Percentiles rank a stretch among this genome's conserved stretches.
phyloP scores from a whole-genome alignment of 1,140 invertebrate genomes.

The Caerostris darwini region DNA sequence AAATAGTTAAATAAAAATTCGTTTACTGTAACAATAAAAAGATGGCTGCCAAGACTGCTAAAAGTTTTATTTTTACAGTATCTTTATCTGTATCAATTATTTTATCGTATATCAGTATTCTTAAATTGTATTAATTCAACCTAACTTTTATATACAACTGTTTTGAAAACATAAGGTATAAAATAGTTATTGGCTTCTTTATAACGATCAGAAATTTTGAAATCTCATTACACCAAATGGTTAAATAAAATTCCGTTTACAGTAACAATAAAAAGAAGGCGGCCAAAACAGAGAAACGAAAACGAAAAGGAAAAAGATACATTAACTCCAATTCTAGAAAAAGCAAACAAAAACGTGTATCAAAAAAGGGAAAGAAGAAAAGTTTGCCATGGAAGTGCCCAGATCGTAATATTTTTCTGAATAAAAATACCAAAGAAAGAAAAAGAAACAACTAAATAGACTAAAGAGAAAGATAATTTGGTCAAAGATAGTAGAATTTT shows the following conservation, averaged over 20 bases:
- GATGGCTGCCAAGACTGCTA: no score
- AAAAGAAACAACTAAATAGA: slow-evolving; percentile 70
- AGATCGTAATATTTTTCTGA: slow-evolving; percentile 49
- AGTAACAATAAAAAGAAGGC: background rate
- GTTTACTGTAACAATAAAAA: no score
- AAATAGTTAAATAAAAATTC: no score
- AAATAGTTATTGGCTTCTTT: no score
- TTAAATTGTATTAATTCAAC: no score
- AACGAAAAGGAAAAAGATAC: background rate
- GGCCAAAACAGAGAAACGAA: background rate
- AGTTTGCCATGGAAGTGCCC: slow-evolving; percentile 11
- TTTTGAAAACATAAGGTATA: no score
- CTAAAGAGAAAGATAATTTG: slow-evolving; percentile 73
- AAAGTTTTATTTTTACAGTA: no score
- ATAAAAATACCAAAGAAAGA: slow-evolving; percentile 21
- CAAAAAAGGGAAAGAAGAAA: slow-evolving; percentile 5
- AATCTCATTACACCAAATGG: no score
- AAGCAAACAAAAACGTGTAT: background rate
- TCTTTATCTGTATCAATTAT: no score
- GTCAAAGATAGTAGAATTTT: slow-evolving; percentile 66
- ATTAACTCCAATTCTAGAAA: slow-evolving; percentile 17
- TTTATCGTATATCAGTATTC: no score
- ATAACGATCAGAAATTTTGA: no score
- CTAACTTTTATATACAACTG: no score
- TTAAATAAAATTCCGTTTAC: background rate